A percentile compares a stretch with the other conserved stretches of the same genome.
Evolutionary conservation across 2,797 vertebrate species (phyloP).

Genomic region (Varecia variegata): DNA sequence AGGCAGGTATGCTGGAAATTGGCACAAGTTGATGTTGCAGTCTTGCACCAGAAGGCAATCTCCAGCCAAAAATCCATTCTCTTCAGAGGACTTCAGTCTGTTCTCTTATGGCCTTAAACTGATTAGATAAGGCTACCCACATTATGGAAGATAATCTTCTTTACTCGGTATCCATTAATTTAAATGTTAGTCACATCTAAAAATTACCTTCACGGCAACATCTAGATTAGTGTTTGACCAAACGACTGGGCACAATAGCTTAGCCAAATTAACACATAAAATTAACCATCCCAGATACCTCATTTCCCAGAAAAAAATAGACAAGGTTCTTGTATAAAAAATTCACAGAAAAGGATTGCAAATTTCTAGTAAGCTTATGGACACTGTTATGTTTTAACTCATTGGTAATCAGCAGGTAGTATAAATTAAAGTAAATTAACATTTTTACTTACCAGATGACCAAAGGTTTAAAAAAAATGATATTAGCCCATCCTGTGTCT

Average conservation of each 20-base stretch:
- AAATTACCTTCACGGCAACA: neutral
- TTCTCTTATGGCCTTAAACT: neutral
- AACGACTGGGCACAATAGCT: neutral
- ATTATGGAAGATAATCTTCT: neutral
- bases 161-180: neutral
- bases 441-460: neutral
- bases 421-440: slow-evolving; percentile 1
- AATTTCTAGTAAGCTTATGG: neutral
- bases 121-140: neutral
- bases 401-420: neutral
- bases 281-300: neutral
- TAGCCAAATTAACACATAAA: neutral
- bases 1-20: neutral
- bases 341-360: neutral
- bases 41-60: neutral
- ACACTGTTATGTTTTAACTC: neutral
- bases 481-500: neutral
- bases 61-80: neutral
- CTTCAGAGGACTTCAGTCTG: neutral
- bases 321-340: neutral
- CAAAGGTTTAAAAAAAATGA: neutral
- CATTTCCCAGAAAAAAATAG: neutral
- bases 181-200: neutral
- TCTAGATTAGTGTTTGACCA: neutral
- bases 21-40: neutral